These are phyloP conservation scores for Rhabdornis inornatus DNA, from an alignment of 2,113 vertebrate species.

Conservation along the genomic window DNA sequence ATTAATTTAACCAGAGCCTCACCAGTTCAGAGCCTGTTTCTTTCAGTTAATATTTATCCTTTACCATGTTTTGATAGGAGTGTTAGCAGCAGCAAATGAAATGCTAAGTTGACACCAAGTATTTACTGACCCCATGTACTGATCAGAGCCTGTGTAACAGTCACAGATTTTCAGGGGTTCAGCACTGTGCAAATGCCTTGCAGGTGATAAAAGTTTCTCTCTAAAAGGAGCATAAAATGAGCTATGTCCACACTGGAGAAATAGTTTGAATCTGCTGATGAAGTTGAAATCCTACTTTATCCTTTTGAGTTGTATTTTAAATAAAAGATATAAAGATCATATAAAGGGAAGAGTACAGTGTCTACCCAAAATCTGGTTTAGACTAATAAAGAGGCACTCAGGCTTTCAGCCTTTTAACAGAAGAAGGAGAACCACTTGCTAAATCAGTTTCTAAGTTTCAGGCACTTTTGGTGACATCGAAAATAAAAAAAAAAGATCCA, in stretches of 20 bases:
- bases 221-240: not conserved
- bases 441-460: constrained; percentile 6
- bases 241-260: not conserved
- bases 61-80: not conserved
- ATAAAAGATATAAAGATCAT: not conserved
- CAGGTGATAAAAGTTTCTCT: not conserved
- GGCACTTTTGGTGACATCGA: not conserved
- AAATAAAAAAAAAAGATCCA: constrained; percentile 1
- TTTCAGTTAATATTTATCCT: not conserved
- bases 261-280: not conserved
- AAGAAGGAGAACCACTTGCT: not conserved
- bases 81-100: not conserved
- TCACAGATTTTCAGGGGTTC: not conserved
- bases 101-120: not conserved
- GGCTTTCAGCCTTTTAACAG: not conserved
- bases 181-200: not conserved
- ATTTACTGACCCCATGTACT: not conserved
- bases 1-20: not conserved
- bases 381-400: not conserved
- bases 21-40: not conserved
- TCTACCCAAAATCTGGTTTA: not conserved
- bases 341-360: not conserved
- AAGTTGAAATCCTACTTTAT: not conserved
- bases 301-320: not conserved
- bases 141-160: not conserved